A percentile compares a stretch with the other conserved stretches of the same genome.
Evolutionary conservation across 1,140 invertebrate species (phyloP).

Genomic region (Scaptodrosophila lebanonensis): DNA sequence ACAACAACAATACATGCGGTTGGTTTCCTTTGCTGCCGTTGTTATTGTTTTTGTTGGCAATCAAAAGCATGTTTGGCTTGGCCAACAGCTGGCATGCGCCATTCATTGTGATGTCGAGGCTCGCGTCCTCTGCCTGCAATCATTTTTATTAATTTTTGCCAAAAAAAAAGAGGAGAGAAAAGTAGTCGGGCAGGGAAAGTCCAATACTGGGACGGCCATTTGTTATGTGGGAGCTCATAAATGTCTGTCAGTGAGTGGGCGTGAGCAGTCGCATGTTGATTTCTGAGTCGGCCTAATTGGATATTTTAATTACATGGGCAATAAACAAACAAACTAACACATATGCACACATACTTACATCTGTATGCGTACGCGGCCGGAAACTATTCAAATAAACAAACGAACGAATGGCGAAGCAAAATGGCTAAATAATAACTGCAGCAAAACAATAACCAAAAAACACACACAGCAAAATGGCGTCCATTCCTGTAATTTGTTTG

Average conservation of each 20-base stretch:
- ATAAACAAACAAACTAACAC: too few relatives aligned
- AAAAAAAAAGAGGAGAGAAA: conserved; percentile 42
- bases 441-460: conserved; percentile 29
- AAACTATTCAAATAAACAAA: not conserved
- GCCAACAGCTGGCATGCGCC: conserved; percentile 72
- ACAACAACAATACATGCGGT: not conserved
- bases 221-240: conserved; percentile 65
- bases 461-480: conserved; percentile 12
- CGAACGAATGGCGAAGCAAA: conserved; percentile 27
- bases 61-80: conserved; percentile 71
- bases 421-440: conserved; percentile 60
- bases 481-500: conserved; percentile 64
- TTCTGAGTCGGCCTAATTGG: conserved; percentile 46
- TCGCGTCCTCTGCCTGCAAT: conserved; percentile 53
- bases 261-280: conserved; percentile 27
- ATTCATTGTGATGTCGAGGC: conserved; percentile 59
- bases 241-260: conserved; percentile 10
- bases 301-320: conserved; percentile 65
- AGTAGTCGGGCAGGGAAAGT: not conserved
- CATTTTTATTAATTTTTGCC: conserved; percentile 73
- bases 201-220: conserved; percentile 36
- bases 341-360: too few relatives aligned
- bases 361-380: conserved; percentile 1
- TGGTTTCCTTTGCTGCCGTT: conserved; percentile 1
- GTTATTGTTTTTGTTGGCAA: conserved; percentile 50